Conservation (phyloP, 2,888 invertebrate species). For the Amblyteles armatorius region DNA sequence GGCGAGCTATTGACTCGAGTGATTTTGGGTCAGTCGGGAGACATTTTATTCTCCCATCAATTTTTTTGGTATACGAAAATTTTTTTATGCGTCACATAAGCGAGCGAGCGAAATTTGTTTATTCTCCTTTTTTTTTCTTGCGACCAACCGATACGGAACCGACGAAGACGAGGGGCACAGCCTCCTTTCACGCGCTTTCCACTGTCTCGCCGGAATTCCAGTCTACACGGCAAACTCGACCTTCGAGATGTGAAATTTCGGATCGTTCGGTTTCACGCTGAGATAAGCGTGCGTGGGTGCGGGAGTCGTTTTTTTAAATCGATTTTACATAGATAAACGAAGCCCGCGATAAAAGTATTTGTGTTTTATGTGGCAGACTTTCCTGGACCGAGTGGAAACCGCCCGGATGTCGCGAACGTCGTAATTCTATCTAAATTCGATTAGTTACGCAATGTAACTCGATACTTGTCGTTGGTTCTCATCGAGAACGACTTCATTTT, state of each 20-base stretch:
- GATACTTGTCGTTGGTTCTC: neutral
- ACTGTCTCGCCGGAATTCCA: conserved; percentile 59
- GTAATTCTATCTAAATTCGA: neutral
- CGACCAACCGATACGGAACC: neutral
- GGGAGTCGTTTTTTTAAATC: neutral
- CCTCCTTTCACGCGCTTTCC: conserved; percentile 59
- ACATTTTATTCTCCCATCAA: neutral
- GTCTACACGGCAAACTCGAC: conserved; percentile 63
- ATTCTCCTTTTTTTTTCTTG: neutral
- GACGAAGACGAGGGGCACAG: conserved; percentile 14
- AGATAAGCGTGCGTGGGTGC: conserved; percentile 19
- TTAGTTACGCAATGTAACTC: neutral
- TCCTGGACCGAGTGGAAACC: neutral
- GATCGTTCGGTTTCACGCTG: conserved; percentile 30
- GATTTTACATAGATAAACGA: conserved; percentile 4
- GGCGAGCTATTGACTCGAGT: neutral
- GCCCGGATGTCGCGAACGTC: neutral
- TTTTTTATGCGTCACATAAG: conserved; percentile 1
- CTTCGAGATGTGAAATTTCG: conserved; percentile 67
- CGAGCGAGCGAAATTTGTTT: conserved; percentile 18
- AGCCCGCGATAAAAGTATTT: neutral
- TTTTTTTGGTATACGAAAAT: conserved; percentile 9
- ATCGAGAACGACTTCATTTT: neutral
- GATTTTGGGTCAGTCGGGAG: conserved; percentile 13
- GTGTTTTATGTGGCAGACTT: neutral